Evolutionary conservation across 1,140 invertebrate species (phyloP).

Genomic region (Lordiphosa collinella): DNA sequence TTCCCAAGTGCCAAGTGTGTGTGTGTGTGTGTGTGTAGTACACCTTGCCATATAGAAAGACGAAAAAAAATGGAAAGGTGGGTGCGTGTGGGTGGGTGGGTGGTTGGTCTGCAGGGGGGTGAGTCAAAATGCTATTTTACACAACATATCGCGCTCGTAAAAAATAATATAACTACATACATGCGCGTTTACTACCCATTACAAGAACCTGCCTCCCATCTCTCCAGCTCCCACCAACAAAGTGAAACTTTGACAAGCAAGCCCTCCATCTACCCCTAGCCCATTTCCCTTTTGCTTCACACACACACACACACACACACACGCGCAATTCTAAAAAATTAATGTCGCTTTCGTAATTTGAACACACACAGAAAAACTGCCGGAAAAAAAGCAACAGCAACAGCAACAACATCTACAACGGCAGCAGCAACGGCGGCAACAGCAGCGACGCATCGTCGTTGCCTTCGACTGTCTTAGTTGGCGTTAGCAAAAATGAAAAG

Average conservation of each 20-base stretch:
- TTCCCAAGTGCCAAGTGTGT: too few relatives aligned
- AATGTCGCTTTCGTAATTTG: constrained; percentile 76
- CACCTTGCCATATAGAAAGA: too few relatives aligned
- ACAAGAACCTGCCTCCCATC: constrained; percentile 11
- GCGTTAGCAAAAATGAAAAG: constrained; percentile 20
- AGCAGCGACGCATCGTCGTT: constrained; percentile 5
- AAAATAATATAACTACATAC: constrained; percentile 77
- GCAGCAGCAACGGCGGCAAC: constrained; percentile 3
- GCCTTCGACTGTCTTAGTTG: constrained; percentile 37
- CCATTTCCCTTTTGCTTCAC: constrained; percentile 1
- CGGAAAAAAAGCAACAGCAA: constrained; percentile 2
- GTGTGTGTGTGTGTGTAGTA: too few relatives aligned
- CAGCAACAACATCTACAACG: background rate
- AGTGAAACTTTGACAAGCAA: constrained; percentile 54
- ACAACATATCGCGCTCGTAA: constrained; percentile 77
- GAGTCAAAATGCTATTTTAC: constrained; percentile 55
- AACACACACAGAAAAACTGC: constrained; percentile 43
- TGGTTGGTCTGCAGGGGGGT: background rate
- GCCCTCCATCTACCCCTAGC: background rate
- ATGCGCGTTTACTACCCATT: constrained; percentile 61
- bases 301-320: constrained; percentile 6
- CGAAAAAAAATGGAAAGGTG: constrained; percentile 6
- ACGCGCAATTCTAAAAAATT: constrained; percentile 76
- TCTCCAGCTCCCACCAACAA: background rate
- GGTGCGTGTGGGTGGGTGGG: background rate